phyloP scores from a whole-genome alignment of 2,888 invertebrate species.

The Tethea ocularis region DNA sequence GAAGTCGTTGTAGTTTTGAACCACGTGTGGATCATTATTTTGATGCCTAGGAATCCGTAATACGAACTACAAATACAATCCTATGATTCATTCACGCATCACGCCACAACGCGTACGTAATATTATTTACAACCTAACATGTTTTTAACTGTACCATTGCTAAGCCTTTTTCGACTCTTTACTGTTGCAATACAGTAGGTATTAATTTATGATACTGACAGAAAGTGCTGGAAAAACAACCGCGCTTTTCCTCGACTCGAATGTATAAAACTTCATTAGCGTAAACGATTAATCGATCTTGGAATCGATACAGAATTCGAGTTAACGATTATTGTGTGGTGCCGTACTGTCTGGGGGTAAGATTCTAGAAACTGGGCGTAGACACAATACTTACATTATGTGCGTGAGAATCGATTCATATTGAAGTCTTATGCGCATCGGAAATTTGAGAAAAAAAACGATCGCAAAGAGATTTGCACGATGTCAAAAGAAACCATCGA shows the following conservation, averaged over 20 bases:
- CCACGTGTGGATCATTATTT: conserved; percentile 33
- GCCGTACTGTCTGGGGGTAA: conserved; percentile 32
- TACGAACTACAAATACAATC: conserved; percentile 22
- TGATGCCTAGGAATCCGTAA: conserved; percentile 42
- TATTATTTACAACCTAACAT: neutral
- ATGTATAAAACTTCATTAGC: conserved; percentile 30
- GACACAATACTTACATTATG: neutral
- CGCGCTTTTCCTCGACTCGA: neutral
- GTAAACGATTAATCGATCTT: conserved; percentile 24
- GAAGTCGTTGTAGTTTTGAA: conserved; percentile 24
- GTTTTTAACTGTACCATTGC: neutral
- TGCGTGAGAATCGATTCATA: neutral
- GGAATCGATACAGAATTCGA: conserved; percentile 25
- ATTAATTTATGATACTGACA: neutral
- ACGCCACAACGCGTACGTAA: conserved; percentile 3
- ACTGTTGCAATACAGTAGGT: neutral
- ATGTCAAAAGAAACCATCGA: too few species aligned
- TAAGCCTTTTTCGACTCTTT: neutral
- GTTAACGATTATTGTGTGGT: conserved; percentile 21
- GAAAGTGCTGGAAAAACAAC: neutral
- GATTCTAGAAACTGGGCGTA: neutral
- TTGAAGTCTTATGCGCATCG: neutral
- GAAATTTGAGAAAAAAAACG: neutral
- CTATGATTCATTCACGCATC: conserved; percentile 32
- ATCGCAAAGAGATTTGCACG: neutral